Conservation (phyloP, 2,113 vertebrate genomes). For the Leptocoma aspasia region DNA sequence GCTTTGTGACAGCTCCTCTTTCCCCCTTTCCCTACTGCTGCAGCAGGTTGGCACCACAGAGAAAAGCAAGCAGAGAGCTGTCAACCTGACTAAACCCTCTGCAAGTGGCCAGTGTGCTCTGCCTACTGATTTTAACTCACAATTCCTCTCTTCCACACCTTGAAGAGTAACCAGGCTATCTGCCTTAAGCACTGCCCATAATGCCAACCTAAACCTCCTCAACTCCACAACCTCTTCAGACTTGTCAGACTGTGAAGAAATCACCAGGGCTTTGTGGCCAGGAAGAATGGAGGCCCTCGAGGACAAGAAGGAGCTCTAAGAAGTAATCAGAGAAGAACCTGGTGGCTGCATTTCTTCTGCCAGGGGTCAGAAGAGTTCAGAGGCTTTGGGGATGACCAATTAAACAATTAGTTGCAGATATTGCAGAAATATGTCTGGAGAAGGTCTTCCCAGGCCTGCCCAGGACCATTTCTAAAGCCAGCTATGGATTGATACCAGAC, state of each 20-base stretch:
- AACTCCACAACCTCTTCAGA: neutral
- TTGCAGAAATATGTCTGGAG: constrained; percentile 1
- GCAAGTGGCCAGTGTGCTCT: neutral
- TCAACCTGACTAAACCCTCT: neutral
- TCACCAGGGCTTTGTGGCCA: neutral
- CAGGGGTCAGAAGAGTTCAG: neutral
- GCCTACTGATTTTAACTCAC: neutral
- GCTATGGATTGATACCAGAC: neutral
- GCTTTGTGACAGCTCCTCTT: neutral
- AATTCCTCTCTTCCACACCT: neutral
- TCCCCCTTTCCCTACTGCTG: neutral
- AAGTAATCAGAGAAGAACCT: neutral
- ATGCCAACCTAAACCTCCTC: neutral
- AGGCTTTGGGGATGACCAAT: neutral
- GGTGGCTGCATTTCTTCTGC: neutral
- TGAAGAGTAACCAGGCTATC: neutral
- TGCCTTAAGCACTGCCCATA: neutral
- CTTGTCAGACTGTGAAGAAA: neutral
- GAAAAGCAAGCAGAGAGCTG: neutral
- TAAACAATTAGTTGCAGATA: neutral
- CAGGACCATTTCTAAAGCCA: neutral
- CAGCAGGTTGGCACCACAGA: neutral
- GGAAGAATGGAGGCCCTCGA: neutral
- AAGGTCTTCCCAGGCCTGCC: neutral
- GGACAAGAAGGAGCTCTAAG: neutral